Evolutionary conservation across 1,140 invertebrate genomes (phyloP), one percentile per base, ranked within the genome.

Genomic region (Heterodera schachtii): DNA sequence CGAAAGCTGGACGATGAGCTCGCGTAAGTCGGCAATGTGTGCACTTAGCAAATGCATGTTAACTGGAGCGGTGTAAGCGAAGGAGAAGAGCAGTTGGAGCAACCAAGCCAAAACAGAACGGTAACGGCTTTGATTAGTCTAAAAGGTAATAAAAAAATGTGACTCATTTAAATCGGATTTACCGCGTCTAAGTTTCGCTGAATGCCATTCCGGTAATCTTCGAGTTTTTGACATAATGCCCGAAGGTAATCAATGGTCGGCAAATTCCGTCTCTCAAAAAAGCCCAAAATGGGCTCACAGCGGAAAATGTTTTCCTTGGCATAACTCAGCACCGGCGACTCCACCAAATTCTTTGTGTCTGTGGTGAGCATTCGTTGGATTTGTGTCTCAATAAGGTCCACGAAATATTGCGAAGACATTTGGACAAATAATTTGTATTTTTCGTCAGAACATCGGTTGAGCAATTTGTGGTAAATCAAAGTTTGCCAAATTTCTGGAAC

Each of bases 311-410:
- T 78, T 31, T 19, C 69, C 31, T 69, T n/a, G 5, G 57, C 57
- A 64, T 79, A 82, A 49, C 82, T 66, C 47, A 82, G 64, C 47
- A 82, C 79, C 43, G 66, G 78, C 8, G 81, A 71, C 21, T 82
- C 75, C 44, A 82, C 21, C n/a, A 82, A 43, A 19, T 71, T 46
- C 21, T 46, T 70, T 52, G 60, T 41, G 13, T 69, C 81, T 9
- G 77, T 71, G 46, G 78, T 76, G 9, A 82, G 64, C 44, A 82
- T 69, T 43, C 81, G 66, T 8, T 43, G 52, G 8, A 82, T 74
- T 64, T 74, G 43, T 52, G 78, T 64, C 73, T 82, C 81, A 57
- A 82, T 74, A 13, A 81, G 71, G 52, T 21, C 70, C 11, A 80
- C 79, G 67, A 71, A 82, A 47, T 82, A 81, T 71, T 80, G 66